Percentiles rank a stretch among this genome's conserved stretches.
Evolutionary conservation across 1,140 invertebrate species (phyloP).

Genomic region (Drosophila subobscura): DNA sequence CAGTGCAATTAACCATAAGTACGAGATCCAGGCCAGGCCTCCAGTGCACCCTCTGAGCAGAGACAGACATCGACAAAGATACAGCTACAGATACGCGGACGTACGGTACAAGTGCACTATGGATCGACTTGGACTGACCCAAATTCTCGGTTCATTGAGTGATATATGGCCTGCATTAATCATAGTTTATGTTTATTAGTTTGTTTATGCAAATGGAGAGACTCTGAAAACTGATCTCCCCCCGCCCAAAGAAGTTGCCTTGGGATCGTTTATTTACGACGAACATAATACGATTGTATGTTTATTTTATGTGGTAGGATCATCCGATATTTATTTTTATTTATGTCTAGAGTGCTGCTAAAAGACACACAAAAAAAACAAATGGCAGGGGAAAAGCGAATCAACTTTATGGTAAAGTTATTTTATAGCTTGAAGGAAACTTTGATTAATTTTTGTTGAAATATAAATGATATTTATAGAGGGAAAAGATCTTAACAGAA

Average conservation of each 20-base stretch:
- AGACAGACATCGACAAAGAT: slow-evolving; percentile 12
- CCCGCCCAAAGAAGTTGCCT: slow-evolving; percentile 41
- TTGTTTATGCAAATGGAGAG: slow-evolving; percentile 57
- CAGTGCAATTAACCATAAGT: slow-evolving; percentile 82
- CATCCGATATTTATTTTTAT: slow-evolving; percentile 30
- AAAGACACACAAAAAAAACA: neutral
- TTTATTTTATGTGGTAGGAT: slow-evolving; percentile 42
- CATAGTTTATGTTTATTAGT: slow-evolving; percentile 77
- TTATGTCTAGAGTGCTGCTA: too few species aligned
- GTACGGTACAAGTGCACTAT: slow-evolving; percentile 48
- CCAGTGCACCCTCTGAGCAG: slow-evolving; percentile 35
- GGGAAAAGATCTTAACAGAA: too few species aligned
- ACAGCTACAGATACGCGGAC: slow-evolving; percentile 24
- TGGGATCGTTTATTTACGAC: slow-evolving; percentile 50
- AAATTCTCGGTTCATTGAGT: slow-evolving; percentile 71
- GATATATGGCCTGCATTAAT: slow-evolving; percentile 79
- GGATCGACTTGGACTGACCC: slow-evolving; percentile 55
- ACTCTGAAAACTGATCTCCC: slow-evolving; percentile 14
- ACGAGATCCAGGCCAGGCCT: slow-evolving; percentile 24
- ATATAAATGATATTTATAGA: too few species aligned
- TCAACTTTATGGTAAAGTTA: too few species aligned
- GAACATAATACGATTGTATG: slow-evolving; percentile 56
- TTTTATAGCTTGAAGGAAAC: too few species aligned
- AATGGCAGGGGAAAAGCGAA: neutral
- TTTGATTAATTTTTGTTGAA: too few species aligned